Evolutionary conservation across 2,113 vertebrate genomes (phyloP), one percentile per base, ranked within the genome.

Genomic region (Manacus vitellinus): DNA sequence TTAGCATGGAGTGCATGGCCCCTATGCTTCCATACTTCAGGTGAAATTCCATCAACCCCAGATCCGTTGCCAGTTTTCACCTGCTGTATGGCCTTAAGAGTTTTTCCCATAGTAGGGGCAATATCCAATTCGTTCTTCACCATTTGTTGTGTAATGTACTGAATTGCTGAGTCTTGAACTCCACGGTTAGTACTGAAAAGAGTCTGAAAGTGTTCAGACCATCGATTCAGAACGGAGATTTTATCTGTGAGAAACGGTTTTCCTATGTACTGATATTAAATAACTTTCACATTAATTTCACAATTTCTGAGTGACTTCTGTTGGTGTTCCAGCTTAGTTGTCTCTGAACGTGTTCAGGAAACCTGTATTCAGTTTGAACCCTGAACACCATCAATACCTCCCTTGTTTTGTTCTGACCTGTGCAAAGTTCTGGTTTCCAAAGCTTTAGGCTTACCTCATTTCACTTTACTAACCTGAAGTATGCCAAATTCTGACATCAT

Each of bases 401-500:
- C 43, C 16, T 66, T 58, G 23, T 33, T 82, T 88, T 92, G 14
- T 76, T 85, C 49, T 74, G 59, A 63, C 12, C 21, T 15, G 14
- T n/a, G 5, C 63, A 37, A 78, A 86, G 28, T 74, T 84, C 46
- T 70, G 14, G 14, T 86, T 92, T 67, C 55, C 47, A 89, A 84
- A 74, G 75, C 8, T 85, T 85, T 62, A 76, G 44, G 20, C 66
- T 94, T 96, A 86, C 33, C 33, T 94, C 39, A 65, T 74, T 91
- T 72, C 35, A 78, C 63, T 91, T 77, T 72, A 33, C 47, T 78
- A 75, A 66, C 31, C 39, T 91, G 65, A 83, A 35, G 31, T 30
- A 23, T 91, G 93, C 86, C 89, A 89, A 55, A 87, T 91, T 87
- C 91, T 95, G 93, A 97, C 65, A 68, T 95, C 56, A 95, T 61